These are phyloP conservation scores for Halichondria panicea DNA, from an alignment of 37 sponge, comb jelly and placozoan genomes.

Conservation along the genomic window DNA sequence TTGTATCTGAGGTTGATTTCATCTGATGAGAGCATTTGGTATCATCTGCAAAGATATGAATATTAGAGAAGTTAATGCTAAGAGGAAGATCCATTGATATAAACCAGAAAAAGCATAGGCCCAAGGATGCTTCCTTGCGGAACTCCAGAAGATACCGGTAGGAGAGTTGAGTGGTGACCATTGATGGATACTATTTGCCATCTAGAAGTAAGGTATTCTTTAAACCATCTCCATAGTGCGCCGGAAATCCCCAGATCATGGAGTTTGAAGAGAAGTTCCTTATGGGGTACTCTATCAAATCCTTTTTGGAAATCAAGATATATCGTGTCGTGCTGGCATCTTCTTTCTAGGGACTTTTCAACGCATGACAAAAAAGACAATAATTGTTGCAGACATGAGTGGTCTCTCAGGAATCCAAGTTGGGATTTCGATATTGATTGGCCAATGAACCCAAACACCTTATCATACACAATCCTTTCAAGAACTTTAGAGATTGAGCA, in stretches of 20 bases:
- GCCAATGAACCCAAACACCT: neutral
- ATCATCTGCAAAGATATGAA: conserved; percentile 36
- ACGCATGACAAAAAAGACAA: neutral
- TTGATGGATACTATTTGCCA: neutral
- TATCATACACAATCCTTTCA: conserved; percentile 10
- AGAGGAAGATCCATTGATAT: conserved; percentile 31
- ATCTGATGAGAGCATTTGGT: conserved; percentile 7
- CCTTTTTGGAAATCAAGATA: conserved; percentile 33
- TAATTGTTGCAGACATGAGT: conserved; percentile 5
- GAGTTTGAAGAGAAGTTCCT: conserved; percentile 18
- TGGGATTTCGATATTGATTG: neutral
- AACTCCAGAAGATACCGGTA: conserved; percentile 35
- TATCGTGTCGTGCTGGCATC: neutral
- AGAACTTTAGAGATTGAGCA: conserved; percentile 22
- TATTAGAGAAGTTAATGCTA: neutral
- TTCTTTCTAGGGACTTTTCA: neutral
- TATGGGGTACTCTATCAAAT: conserved; percentile 33
- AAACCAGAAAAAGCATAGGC: conserved; percentile 30
- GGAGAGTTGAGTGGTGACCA: neutral
- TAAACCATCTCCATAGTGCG: conserved; percentile 21
- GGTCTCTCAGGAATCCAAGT: conserved; percentile 15
- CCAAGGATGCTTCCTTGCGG: conserved; percentile 39
- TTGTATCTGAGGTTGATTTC: too few species aligned
- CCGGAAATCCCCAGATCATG: conserved; percentile 18
- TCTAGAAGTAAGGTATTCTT: conserved; percentile 6